phyloP scores from a whole-genome alignment of 2,113 vertebrate genomes.

The Prinia subflava region DNA sequence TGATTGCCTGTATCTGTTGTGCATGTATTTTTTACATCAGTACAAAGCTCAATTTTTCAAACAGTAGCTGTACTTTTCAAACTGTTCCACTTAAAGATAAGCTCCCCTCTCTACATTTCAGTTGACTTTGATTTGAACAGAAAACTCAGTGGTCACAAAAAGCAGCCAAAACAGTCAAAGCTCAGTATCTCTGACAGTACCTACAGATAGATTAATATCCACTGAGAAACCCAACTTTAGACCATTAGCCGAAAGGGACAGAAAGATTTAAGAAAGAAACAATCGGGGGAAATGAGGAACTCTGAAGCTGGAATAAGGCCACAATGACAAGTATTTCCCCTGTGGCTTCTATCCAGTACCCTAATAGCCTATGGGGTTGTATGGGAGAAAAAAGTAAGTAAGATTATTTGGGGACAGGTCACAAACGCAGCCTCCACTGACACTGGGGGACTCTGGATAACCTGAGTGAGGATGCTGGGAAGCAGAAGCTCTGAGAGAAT shows the following conservation, averaged over 20 bases:
- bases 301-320: not conserved
- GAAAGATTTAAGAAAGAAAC: not conserved
- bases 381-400: not conserved
- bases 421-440: rapidly evolving
- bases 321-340: not conserved
- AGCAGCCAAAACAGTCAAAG: not conserved
- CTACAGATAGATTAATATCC: not conserved
- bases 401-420: not conserved
- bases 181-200: not conserved
- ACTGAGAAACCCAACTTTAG: not conserved
- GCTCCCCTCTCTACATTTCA: rapidly evolving
- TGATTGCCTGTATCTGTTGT: not conserved
- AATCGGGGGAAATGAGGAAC: not conserved
- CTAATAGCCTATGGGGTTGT: not conserved
- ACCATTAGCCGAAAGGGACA: not conserved
- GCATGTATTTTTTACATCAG: not conserved
- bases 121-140: not conserved
- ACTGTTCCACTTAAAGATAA: not conserved
- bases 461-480: not conserved
- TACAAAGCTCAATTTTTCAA: not conserved
- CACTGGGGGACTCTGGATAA: not conserved
- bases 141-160: not conserved
- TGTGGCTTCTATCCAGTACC: not conserved
- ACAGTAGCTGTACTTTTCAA: not conserved
- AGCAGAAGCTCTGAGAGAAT: not conserved